Evolutionary conservation across 1,140 invertebrate genomes (phyloP).

Genomic region (Pseudomyrmex dendroicus): DNA sequence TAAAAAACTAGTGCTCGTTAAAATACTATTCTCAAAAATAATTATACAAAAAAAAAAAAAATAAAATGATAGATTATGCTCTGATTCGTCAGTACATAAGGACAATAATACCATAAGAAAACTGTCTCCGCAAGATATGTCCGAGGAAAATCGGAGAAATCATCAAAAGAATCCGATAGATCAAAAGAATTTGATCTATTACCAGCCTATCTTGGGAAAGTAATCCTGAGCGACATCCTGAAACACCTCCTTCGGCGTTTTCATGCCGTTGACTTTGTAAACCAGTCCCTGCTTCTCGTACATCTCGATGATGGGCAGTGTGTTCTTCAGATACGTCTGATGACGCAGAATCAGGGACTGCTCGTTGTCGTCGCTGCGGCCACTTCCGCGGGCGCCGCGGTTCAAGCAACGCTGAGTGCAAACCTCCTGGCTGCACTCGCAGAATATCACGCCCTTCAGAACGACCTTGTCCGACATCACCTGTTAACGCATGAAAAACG

Average conservation of each 20-base stretch:
- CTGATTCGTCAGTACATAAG: too few species aligned
- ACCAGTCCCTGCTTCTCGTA: conserved; percentile 92
- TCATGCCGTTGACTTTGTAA: conserved; percentile 91
- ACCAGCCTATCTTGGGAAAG: conserved; percentile 83
- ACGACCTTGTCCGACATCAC: conserved; percentile 94
- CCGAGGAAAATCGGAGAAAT: too few species aligned
- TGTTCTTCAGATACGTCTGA: conserved; percentile 95
- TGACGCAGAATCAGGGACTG: conserved; percentile 97
- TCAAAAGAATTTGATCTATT: conserved; percentile 34
- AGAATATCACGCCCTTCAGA: conserved; percentile 96
- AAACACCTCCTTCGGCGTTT: conserved; percentile 90
- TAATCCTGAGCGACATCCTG: conserved; percentile 84
- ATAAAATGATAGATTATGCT: too few species aligned
- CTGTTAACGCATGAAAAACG: conserved; percentile 76
- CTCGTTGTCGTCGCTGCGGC: conserved; percentile 97
- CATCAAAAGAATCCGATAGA: too few species aligned
- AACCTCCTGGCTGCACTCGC: conserved; percentile 94
- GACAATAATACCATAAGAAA: too few species aligned
- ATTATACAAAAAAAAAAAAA: too few species aligned
- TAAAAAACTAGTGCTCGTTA: too few species aligned
- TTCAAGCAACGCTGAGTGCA: conserved; percentile 94
- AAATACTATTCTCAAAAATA: too few species aligned
- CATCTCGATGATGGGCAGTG: conserved; percentile 96
- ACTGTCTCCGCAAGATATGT: too few species aligned
- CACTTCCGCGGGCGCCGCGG: conserved; percentile 94